phyloP scores from a whole-genome alignment of 2,113 vertebrate genomes.

The Mirounga angustirostris region DNA sequence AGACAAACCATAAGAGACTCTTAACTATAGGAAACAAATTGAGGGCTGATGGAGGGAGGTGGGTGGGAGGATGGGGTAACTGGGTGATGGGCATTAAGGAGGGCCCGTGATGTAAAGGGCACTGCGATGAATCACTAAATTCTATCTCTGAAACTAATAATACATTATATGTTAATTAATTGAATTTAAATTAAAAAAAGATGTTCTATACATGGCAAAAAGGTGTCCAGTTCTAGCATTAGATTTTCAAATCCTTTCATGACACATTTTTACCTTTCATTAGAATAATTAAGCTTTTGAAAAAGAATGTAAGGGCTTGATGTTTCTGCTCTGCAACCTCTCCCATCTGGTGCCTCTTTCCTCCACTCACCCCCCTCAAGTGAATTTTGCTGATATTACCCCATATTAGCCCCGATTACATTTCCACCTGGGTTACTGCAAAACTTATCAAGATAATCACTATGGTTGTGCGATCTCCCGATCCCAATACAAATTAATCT shows the following conservation, averaged over 20 bases:
- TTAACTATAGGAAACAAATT: neutral
- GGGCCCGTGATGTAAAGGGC: neutral
- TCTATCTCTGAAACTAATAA: neutral
- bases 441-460: neutral
- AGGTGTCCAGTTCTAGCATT: neutral
- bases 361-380: neutral
- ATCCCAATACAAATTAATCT: conserved; percentile 16
- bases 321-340: neutral
- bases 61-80: neutral
- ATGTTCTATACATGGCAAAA: neutral
- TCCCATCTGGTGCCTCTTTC: neutral
- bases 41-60: neutral
- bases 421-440: neutral
- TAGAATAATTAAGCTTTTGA: neutral
- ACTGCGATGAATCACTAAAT: neutral
- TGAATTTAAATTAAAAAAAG: neutral
- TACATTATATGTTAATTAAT: neutral
- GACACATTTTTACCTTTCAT: conserved; percentile 28
- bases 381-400: neutral
- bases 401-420: neutral
- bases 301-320: neutral
- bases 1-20: neutral
- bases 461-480: neutral
- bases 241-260: conserved; percentile 24
- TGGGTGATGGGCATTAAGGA: neutral